These are phyloP conservation scores for Agrochola circellaris DNA, from an alignment of 2,888 invertebrate species.

Conservation along the genomic window DNA sequence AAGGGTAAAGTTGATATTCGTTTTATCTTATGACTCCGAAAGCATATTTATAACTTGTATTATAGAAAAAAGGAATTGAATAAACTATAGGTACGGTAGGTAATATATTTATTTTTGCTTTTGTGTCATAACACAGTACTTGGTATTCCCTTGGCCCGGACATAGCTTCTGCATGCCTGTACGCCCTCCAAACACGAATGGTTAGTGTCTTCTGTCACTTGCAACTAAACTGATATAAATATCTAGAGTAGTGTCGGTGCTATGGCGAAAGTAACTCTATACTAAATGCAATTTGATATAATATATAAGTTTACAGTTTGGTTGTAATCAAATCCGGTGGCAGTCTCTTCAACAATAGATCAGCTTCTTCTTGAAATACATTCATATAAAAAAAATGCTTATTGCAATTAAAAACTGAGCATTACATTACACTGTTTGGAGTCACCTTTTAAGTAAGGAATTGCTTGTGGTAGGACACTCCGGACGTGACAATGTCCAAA, in stretches of 20 bases:
- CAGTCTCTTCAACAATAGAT: not conserved
- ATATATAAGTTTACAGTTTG: not conserved
- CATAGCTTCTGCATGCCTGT: not conserved
- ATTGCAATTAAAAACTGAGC: not conserved
- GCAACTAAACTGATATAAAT: constrained; percentile 23
- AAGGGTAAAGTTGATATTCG: not conserved
- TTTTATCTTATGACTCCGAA: not conserved
- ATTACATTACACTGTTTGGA: not conserved
- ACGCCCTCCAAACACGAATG: not conserved
- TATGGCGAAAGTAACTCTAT: constrained; percentile 41
- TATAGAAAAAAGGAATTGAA: not conserved
- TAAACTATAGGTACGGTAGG: not conserved
- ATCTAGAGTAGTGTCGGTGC: constrained; percentile 53
- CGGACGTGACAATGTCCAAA: not conserved
- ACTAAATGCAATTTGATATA: constrained; percentile 25
- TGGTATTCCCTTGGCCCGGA: not conserved
- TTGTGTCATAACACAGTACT: not conserved
- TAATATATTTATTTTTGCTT: not conserved
- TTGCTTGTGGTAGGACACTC: not conserved
- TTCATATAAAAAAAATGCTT: too few relatives aligned
- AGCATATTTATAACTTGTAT: not conserved
- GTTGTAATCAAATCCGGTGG: not conserved
- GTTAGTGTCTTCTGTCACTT: constrained; percentile 16
- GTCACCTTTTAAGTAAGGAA: not conserved
- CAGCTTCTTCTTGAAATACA: not conserved